Evolutionary conservation across 2,888 invertebrate genomes (phyloP).

Genomic region (Euproctis similis): DNA sequence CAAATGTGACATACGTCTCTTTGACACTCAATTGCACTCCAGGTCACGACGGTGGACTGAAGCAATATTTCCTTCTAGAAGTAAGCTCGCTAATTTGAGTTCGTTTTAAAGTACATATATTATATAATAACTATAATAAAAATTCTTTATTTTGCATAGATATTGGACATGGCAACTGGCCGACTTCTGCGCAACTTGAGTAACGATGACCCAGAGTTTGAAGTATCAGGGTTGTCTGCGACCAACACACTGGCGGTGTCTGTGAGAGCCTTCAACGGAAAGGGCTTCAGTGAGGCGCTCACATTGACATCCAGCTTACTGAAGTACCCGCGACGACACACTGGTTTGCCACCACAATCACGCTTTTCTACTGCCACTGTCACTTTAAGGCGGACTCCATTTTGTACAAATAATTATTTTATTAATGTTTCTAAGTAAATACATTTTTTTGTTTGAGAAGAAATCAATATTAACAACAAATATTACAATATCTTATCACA

Average conservation of each 20-base stretch:
- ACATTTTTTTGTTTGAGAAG: too few relatives aligned
- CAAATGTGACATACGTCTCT: slow-evolving; percentile 81
- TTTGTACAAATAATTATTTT: too few relatives aligned
- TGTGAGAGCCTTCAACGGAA: slow-evolving; percentile 82
- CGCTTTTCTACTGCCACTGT: too few relatives aligned
- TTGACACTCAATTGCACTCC: slow-evolving; percentile 79
- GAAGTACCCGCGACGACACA: slow-evolving; percentile 78
- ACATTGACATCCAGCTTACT: slow-evolving; percentile 76
- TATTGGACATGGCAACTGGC: slow-evolving; percentile 68
- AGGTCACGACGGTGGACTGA: slow-evolving; percentile 82
- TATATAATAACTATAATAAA: too few relatives aligned
- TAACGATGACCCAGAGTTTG: slow-evolving; percentile 76
- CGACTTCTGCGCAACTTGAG: slow-evolving; percentile 74
- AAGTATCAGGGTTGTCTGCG: slow-evolving; percentile 75
- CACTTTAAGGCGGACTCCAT: too few relatives aligned
- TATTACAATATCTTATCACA: too few relatives aligned
- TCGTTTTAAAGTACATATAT: too few relatives aligned
- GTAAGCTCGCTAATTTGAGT: slow-evolving; percentile 39
- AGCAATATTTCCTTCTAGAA: slow-evolving; percentile 79
- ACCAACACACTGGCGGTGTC: slow-evolving; percentile 76
- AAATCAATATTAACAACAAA: too few relatives aligned
- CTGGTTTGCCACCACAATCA: too few relatives aligned
- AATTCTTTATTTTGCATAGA: slow-evolving; percentile 26
- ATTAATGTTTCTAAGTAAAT: too few relatives aligned
- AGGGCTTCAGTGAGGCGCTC: slow-evolving; percentile 79